Percentiles rank a stretch among this genome's conserved stretches.
Conservation (phyloP, 92 coral and sea anemone species). For the Palythoa heliodiscus region DNA sequence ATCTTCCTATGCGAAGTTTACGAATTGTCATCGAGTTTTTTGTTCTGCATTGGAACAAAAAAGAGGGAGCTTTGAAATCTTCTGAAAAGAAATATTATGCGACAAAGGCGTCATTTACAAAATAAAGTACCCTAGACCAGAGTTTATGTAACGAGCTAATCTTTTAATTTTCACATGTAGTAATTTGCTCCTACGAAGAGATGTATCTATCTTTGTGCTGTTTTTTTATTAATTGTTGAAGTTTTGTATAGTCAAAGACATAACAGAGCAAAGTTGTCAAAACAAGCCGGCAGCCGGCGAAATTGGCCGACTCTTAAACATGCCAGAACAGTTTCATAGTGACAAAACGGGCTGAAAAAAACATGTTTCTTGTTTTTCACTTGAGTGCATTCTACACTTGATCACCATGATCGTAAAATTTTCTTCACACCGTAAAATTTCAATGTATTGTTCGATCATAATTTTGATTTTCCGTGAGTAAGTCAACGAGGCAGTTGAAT, state of each 20-base stretch:
- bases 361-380: too few relatives aligned
- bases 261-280: neutral
- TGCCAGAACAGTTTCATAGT: too few relatives aligned
- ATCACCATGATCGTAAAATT: neutral
- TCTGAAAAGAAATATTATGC: neutral
- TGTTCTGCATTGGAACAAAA: neutral
- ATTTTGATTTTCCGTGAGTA: neutral
- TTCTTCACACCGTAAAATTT: neutral
- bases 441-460: neutral
- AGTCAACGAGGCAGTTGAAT: neutral
- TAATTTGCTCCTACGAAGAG: too few relatives aligned
- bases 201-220: neutral
- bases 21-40: neutral
- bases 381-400: too few relatives aligned
- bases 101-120: neutral
- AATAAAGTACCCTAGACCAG: neutral
- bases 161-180: neutral
- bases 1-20: neutral
- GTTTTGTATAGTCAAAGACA: neutral
- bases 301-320: too few relatives aligned
- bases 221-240: neutral
- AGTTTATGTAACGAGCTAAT: neutral
- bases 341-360: too few relatives aligned
- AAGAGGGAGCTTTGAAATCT: slow-evolving; percentile 21
- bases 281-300: too few relatives aligned